Conservation (phyloP, 2,888 invertebrate species). For the Plebejus melissa region DNA sequence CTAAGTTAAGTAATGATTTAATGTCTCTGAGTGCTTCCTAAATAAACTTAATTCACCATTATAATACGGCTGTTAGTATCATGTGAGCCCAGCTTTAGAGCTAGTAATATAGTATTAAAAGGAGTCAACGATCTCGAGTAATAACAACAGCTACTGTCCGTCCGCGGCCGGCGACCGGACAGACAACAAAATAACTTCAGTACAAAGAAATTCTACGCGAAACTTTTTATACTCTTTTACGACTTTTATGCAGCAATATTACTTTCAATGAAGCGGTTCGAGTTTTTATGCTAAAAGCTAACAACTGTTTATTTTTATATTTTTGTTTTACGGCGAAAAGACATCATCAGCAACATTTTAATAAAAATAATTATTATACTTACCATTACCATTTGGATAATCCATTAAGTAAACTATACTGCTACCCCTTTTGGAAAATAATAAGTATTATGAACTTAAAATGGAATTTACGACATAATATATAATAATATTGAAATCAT, state of each 20-base stretch:
- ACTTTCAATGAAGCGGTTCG: constrained; percentile 17
- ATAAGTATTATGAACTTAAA: too few relatives aligned
- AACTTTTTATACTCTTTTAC: constrained; percentile 2
- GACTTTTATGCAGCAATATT: constrained; percentile 4
- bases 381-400: neutral
- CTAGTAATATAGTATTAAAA: constrained; percentile 70
- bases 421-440: neutral
- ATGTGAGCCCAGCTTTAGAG: constrained; percentile 50
- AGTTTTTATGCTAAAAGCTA: constrained; percentile 16
- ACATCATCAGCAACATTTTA: neutral
- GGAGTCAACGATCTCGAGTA: constrained; percentile 69
- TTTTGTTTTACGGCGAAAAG: constrained; percentile 15
- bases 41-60: neutral
- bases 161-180: constrained; percentile 50
- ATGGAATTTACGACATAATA: too few relatives aligned
- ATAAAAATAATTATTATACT: neutral
- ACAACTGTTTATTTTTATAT: constrained; percentile 9
- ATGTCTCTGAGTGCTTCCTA: neutral
- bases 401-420: neutral
- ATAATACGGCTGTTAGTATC: neutral
- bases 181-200: constrained; percentile 27
- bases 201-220: constrained; percentile 22
- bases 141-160: constrained; percentile 74
- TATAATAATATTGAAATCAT: too few relatives aligned
- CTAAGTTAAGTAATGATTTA: too few relatives aligned